Percentiles rank a stretch among this genome's conserved stretches.
Conservation (phyloP, 2,797 vertebrate species). For the Chiloscyllium punctatum region DNA sequence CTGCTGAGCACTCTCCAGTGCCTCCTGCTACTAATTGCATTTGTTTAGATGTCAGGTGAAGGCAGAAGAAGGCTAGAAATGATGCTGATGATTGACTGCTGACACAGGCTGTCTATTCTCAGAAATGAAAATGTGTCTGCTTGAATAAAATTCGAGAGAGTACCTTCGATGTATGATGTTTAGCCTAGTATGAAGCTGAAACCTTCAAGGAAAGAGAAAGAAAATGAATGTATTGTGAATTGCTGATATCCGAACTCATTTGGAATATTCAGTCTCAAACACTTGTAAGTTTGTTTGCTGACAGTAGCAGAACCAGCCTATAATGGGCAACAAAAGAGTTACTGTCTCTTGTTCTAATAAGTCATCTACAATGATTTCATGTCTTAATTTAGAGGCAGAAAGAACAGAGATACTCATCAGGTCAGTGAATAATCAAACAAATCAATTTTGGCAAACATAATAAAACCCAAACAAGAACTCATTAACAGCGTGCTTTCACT, state of each 20-base stretch:
- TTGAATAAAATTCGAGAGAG: neutral
- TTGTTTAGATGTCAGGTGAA: neutral
- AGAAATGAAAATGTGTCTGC: neutral
- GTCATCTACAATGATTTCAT: slow-evolving; percentile 31
- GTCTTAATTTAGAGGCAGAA: slow-evolving; percentile 30
- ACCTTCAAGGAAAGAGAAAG: neutral
- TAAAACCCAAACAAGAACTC: slow-evolving; percentile 56
- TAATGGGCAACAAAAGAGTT: slow-evolving; percentile 20
- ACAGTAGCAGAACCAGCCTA: neutral
- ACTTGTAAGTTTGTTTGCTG: neutral
- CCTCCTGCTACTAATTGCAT: neutral
- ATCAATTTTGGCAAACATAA: slow-evolving; percentile 41
- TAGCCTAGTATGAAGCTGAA: neutral
- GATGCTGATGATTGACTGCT: neutral
- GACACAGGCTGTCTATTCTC: neutral
- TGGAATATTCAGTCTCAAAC: neutral
- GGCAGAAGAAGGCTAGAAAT: neutral
- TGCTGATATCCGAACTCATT: neutral
- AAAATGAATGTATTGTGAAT: neutral
- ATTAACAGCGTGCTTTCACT: slow-evolving; percentile 58
- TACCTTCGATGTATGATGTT: neutral
- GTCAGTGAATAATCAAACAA: slow-evolving; percentile 37
- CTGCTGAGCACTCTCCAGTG: neutral
- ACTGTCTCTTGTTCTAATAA: slow-evolving; percentile 16
- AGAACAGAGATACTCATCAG: slow-evolving; percentile 36